Base-by-base conservation (phyloP, 2,797 vertebrate species). In the Leucoraja ocellata region DNA sequence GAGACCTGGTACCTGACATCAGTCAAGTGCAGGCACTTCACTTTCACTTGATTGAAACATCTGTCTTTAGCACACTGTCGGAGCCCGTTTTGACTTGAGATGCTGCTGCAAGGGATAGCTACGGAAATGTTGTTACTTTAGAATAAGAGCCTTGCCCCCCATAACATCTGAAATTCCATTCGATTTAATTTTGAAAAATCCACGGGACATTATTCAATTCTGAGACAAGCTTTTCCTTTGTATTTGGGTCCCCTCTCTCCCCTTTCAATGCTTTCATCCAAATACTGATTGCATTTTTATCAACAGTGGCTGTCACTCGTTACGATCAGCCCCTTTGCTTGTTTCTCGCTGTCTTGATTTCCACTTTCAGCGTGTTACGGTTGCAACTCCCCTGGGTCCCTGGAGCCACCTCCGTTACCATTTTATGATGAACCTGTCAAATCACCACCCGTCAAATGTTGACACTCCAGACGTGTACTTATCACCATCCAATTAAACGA, bases 21-120 rank as follows among this genome's bases (percentile, higher is more conserved):
- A 92, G 90, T 92, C 90, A 92, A 92, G 73, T 92, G 71, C 90
- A 73, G 76, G 90, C 90, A 92, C 71, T 92, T 92, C 90, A 92
- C 90, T 92, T 92, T 39, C 90, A 76, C 39, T 92, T 76, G 90
- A 92, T 92, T 92, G 90, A 92, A 74, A 74, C 90, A 92, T 92
- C 71, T 76, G 90, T 92, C 90, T 76, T 92, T 92, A 92, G 71
- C 90, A 92, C 71, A 74, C 71, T 76, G 36, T 23, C 25, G 90
- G 73, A 25, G 36, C 73, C 18, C 86, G 18, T 92, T 58, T 76
- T 39, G 28, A 68, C 25, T 28, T 25, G 46, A 74, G 90, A 76
- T 92, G 54, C 58, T 76, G 71, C 71, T 46, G 73, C 71, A 76
- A 76, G 21, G 71, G 76, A 92, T 74, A 39, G 71, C 90, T 74